Conservation (phyloP, 2,888 invertebrate species). For the Leptothorax acervorum region DNA sequence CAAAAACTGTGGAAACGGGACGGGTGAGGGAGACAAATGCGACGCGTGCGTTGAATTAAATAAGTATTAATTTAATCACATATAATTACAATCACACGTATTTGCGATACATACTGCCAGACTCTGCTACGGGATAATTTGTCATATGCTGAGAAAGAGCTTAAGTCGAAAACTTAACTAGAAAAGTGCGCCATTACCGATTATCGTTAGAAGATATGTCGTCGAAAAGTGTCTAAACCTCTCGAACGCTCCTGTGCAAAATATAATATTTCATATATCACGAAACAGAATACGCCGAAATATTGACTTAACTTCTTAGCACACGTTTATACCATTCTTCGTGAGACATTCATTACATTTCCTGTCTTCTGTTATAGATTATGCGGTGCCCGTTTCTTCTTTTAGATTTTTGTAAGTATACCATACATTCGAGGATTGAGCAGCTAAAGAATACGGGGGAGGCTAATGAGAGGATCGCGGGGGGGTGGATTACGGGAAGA, state of each 20-base stretch:
- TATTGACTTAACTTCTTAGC: background rate
- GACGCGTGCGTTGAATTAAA: slow-evolving; percentile 75
- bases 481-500: background rate
- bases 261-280: slow-evolving; percentile 10
- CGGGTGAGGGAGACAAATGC: background rate
- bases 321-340: background rate
- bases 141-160: slow-evolving; percentile 8
- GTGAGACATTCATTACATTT: slow-evolving; percentile 7
- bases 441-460: background rate
- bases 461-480: background rate
- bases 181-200: slow-evolving; percentile 13
- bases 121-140: slow-evolving; percentile 23
- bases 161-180: slow-evolving; percentile 26
- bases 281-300: background rate
- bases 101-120: slow-evolving; percentile 73
- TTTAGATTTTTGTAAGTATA: background rate
- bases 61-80: slow-evolving; percentile 81
- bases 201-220: slow-evolving; percentile 13
- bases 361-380: background rate
- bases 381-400: background rate
- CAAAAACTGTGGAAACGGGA: background rate
- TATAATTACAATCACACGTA: slow-evolving; percentile 83
- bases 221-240: slow-evolving; percentile 10
- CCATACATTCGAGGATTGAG: background rate
- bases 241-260: background rate